Evolutionary conservation across 2,888 invertebrate genomes (phyloP), one percentile per base, ranked within the genome.

Genomic region (Deilephila elpenor): DNA sequence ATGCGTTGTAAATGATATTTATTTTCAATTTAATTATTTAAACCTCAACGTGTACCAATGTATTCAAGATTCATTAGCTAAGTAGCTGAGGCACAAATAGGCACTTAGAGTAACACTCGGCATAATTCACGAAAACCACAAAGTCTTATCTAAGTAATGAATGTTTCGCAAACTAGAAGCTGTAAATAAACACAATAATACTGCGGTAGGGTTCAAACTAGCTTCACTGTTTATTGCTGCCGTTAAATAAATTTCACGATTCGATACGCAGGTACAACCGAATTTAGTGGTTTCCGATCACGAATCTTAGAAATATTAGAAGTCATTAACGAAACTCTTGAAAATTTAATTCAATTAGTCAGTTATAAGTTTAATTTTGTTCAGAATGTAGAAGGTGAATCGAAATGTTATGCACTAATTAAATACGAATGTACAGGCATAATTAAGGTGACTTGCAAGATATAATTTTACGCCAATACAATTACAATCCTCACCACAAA

Each of bases 141-240:
- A 67, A 67, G 75, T 75, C 75, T 81, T 81, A 81, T 81, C 79
- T 74, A 64, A 34, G 71, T 77, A 79, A 81, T 77, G 77, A 77
- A 79, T 76, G 76, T 62, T 70, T 72, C 74, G 72, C 74, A 75
- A 74, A 75, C 75, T 71, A 72, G 51, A 53, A 73, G 74, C 73
- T 62, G 73, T 78, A 77, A 77, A 75, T 75, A 76, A 74, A 53
- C 73, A 73, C 62, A 77, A 77, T 77, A 74, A 75, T 77, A 74
- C 67, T 29, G 71, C 53, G 71, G 53, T 67, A 25, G 19, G 34
- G 72, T 74, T 51, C 70, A 64, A 75, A 76, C 75, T 76, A 64
- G 51, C 75, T 75, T 79, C 71, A 75, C 77, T 73, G 75, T 73
- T 79, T 78, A 77, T 78, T 77, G 53, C 70, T 8, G 44, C 51